phyloP scores from a whole-genome alignment of 1,140 invertebrate species.

The Dolichoris vasculosae region DNA sequence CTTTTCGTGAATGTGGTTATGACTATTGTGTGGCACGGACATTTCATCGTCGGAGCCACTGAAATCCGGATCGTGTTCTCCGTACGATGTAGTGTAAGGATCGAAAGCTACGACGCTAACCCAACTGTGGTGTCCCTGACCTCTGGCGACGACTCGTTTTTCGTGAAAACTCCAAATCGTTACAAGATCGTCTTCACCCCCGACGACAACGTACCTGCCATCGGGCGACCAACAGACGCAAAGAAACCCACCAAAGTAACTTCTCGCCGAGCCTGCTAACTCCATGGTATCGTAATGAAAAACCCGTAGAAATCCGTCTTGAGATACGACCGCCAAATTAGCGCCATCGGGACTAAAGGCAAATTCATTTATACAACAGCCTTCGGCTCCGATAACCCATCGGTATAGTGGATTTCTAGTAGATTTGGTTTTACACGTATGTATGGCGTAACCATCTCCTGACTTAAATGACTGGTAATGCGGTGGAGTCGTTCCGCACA shows the following conservation, averaged over 20 bases:
- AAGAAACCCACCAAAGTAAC: slow-evolving; percentile 96
- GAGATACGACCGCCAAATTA: slow-evolving; percentile 93
- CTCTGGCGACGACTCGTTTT: slow-evolving; percentile 93
- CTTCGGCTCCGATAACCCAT: slow-evolving; percentile 89
- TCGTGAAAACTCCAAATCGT: slow-evolving; percentile 98
- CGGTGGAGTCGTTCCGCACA: slow-evolving; percentile 87
- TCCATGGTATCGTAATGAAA: slow-evolving; percentile 99
- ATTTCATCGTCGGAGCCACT: slow-evolving; percentile 79
- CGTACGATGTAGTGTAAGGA: slow-evolving; percentile 86
- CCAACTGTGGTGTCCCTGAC: slow-evolving; percentile 97
- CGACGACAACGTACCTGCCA: slow-evolving; percentile 94
- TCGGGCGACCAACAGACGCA: slow-evolving; percentile 99
- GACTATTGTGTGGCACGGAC: slow-evolving; percentile 72
- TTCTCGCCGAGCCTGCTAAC: slow-evolving; percentile 90
- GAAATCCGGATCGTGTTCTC: slow-evolving; percentile 76
- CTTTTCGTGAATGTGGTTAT: slow-evolving; percentile 71
- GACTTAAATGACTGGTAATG: slow-evolving; percentile 97
- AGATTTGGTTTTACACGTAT: slow-evolving; percentile 97
- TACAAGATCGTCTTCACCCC: slow-evolving; percentile 98
- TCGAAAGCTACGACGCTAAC: slow-evolving; percentile 98
- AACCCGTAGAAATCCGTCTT: slow-evolving; percentile 96
- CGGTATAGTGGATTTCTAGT: slow-evolving; percentile 95
- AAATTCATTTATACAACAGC: slow-evolving; percentile 95
- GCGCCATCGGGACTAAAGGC: slow-evolving; percentile 96
- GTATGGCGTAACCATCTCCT: slow-evolving; percentile 94